Evolutionary conservation across 2,888 invertebrate species (phyloP).

Genomic region (Mythimna pallens): DNA sequence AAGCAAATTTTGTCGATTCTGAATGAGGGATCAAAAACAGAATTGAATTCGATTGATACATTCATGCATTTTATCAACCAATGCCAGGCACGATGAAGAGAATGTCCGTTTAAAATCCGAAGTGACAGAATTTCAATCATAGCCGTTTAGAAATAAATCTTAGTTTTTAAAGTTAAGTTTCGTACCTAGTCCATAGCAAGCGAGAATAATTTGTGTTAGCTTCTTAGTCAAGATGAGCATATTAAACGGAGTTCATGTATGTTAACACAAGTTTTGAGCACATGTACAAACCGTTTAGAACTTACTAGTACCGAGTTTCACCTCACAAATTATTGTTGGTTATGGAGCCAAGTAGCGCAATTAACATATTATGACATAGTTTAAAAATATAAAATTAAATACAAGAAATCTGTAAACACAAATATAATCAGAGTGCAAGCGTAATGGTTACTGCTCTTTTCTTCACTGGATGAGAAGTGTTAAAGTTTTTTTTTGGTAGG

Average conservation of each 20-base stretch:
- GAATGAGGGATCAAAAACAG: too few species aligned
- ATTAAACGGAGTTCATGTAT: constrained; percentile 2
- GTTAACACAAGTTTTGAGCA: constrained; percentile 10
- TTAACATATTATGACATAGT: not conserved
- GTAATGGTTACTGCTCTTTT: too few species aligned
- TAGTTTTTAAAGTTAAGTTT: not conserved
- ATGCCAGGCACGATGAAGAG: constrained; percentile 1
- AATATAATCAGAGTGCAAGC: too few species aligned
- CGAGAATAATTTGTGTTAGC: not conserved
- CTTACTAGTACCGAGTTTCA: constrained; percentile 15
- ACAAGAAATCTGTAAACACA: too few species aligned
- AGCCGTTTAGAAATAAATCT: not conserved
- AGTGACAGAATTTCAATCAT: not conserved
- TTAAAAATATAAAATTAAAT: not conserved
- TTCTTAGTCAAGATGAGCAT: not conserved
- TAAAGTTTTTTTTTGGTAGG: too few species aligned
- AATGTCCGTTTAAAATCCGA: constrained; percentile 4
- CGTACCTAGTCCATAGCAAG: not conserved
- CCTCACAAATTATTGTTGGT: constrained; percentile 9
- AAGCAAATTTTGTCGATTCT: too few species aligned
- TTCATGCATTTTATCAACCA: constrained; percentile 32
- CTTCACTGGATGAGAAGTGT: too few species aligned
- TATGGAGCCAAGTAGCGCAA: not conserved
- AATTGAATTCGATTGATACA: not conserved
- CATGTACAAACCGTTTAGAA: constrained; percentile 27